A percentile compares a stretch with the other conserved stretches of the same genome.
These are phyloP conservation scores for Tetragnatha montana DNA, from an alignment of 2,888 invertebrate species.

Conservation along the genomic window DNA sequence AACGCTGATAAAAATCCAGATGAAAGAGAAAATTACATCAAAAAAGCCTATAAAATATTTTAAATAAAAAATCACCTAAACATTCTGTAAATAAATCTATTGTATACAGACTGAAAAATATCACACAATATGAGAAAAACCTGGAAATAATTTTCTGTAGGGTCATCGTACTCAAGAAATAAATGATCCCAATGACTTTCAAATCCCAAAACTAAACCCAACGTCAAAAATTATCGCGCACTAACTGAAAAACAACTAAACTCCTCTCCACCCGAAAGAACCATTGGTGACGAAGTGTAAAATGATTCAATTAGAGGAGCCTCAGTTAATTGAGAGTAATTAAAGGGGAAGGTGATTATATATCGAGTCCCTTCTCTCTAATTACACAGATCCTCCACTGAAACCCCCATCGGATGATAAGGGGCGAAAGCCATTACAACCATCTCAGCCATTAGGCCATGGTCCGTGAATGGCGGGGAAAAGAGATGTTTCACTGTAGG, in stretches of 20 bases:
- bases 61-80: too few relatives aligned
- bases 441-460: background rate
- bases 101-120: too few relatives aligned
- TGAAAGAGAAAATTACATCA: too few relatives aligned
- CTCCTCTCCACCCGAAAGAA: background rate
- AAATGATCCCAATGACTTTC: background rate
- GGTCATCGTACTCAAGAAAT: background rate
- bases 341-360: constrained; percentile 17
- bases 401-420: constrained; percentile 2
- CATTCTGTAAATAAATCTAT: too few relatives aligned
- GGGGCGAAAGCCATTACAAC: background rate
- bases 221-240: background rate
- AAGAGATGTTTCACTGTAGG: background rate
- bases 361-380: background rate
- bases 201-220: background rate
- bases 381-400: constrained; percentile 5
- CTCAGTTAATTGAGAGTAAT: constrained; percentile 27
- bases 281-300: constrained; percentile 7
- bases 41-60: too few relatives aligned
- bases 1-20: too few relatives aligned
- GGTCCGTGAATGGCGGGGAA: background rate
- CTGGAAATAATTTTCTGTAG: background rate
- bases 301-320: constrained; percentile 44
- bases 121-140: too few relatives aligned
- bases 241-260: background rate